Percentiles rank a stretch among this genome's conserved stretches.
Conservation (phyloP, 2,797 vertebrate species). For the Trematomus bernacchii region DNA sequence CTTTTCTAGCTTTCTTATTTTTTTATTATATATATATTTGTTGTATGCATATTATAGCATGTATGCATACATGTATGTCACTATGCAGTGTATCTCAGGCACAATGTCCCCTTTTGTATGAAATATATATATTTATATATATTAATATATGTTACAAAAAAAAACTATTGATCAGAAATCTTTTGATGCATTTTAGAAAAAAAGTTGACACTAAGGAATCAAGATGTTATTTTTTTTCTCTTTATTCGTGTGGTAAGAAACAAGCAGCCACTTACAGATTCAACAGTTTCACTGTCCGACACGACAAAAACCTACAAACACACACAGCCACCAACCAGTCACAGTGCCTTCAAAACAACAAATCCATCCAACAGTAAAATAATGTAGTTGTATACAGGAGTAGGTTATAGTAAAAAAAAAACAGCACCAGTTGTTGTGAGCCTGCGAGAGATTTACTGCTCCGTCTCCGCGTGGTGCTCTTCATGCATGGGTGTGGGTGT, state of each 20-base stretch:
- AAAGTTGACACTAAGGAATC: neutral
- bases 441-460: conserved; percentile 54
- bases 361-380: conserved; percentile 73
- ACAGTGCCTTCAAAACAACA: conserved; percentile 81
- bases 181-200: conserved; percentile 4
- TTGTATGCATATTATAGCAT: no score
- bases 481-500: conserved; percentile 73
- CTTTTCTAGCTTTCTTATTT: no score
- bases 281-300: conserved; percentile 80
- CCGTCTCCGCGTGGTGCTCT: conserved; percentile 62
- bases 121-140: no score
- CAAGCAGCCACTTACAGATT: conserved; percentile 82
- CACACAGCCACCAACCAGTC: conserved; percentile 77
- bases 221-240: conserved; percentile 23
- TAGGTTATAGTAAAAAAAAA: conserved; percentile 69
- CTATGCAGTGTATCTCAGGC: no score
- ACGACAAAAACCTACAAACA: conserved; percentile 78
- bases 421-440: conserved; percentile 81
- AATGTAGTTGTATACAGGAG: conserved; percentile 20
- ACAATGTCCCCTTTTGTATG: no score
- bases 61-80: no score
- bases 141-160: neutral
- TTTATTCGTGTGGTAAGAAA: conserved; percentile 82
- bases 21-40: no score
- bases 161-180: neutral